A percentile compares a stretch with the other conserved stretches of the same genome.
Conservation (phyloP, 2,797 vertebrate genomes). For the Acanthurus tractus region DNA sequence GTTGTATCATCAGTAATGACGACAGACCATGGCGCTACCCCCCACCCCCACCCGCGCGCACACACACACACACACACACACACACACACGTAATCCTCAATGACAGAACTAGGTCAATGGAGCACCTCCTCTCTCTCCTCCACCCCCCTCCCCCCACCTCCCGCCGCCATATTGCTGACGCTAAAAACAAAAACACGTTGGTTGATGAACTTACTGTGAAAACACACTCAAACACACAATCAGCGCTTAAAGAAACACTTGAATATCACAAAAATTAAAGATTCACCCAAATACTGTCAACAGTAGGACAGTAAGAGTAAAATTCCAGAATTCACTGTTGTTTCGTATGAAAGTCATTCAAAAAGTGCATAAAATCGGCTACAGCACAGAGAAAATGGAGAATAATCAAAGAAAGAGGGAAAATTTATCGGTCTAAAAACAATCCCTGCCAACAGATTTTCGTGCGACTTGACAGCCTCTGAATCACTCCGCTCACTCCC, state of each 20-base stretch:
- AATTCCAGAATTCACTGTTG: not conserved
- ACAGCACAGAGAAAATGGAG: not conserved
- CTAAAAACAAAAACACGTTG: constrained; percentile 71
- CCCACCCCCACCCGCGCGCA: not conserved
- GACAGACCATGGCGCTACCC: constrained; percentile 19
- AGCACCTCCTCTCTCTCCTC: constrained; percentile 58
- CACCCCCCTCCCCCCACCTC: not conserved
- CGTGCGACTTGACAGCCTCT: constrained; percentile 63
- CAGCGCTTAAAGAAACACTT: not conserved
- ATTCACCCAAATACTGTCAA: not conserved
- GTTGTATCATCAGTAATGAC: constrained; percentile 53
- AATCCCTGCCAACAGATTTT: constrained; percentile 42
- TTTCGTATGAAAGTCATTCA: not conserved
- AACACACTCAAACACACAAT: not conserved
- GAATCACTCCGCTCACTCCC: constrained; percentile 71
- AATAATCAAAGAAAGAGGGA: not conserved
- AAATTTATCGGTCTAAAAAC: constrained; percentile 24
- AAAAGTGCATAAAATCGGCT: not conserved
- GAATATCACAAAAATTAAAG: not conserved
- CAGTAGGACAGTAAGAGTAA: too few relatives aligned
- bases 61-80: constrained; percentile 17
- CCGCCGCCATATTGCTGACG: constrained; percentile 64
- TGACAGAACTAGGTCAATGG: constrained; percentile 88
- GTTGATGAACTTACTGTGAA: constrained; percentile 1
- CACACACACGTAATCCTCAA: constrained; percentile 75